phyloP scores from a whole-genome alignment of 1,140 invertebrate genomes.

The Drosophila teissieri region DNA sequence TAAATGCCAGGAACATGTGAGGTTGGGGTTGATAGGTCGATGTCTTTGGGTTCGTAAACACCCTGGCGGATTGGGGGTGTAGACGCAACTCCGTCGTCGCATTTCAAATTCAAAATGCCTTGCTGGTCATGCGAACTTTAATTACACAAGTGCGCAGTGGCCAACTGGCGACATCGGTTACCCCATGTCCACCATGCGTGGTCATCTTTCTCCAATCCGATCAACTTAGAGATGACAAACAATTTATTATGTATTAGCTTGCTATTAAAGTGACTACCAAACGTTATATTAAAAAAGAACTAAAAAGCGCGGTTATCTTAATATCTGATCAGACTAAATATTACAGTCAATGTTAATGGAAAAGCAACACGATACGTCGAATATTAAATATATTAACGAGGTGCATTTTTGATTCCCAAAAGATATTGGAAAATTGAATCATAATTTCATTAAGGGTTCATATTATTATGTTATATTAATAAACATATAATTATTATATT shows the following conservation, averaged over 20 bases:
- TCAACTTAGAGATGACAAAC: slow-evolving; percentile 28
- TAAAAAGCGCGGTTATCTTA: no score
- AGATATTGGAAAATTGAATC: no score
- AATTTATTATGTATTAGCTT: neutral
- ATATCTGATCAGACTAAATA: no score
- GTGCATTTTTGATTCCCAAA: no score
- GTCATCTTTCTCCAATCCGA: slow-evolving; percentile 8
- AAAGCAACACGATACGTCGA: no score
- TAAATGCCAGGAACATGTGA: slow-evolving; percentile 70
- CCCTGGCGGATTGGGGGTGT: slow-evolving; percentile 8
- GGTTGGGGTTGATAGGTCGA: slow-evolving; percentile 10
- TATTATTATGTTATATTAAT: no score
- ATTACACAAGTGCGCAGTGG: slow-evolving; percentile 60
- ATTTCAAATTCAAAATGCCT: slow-evolving; percentile 76
- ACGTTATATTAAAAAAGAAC: no score
- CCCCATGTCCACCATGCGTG: slow-evolving; percentile 12
- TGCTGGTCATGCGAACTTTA: slow-evolving; percentile 78
- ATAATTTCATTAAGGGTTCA: no score
- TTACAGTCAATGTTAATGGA: no score
- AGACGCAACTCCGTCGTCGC: slow-evolving; percentile 45
- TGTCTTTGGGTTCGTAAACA: slow-evolving; percentile 19
- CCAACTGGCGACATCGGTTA: slow-evolving; percentile 22
- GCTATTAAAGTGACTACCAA: no score
- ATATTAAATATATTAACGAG: no score
- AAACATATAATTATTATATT: no score